Evolutionary conservation across 2,113 vertebrate genomes (phyloP), one percentile per base, ranked within the genome.

Genomic region (Megalops atlanticus): DNA sequence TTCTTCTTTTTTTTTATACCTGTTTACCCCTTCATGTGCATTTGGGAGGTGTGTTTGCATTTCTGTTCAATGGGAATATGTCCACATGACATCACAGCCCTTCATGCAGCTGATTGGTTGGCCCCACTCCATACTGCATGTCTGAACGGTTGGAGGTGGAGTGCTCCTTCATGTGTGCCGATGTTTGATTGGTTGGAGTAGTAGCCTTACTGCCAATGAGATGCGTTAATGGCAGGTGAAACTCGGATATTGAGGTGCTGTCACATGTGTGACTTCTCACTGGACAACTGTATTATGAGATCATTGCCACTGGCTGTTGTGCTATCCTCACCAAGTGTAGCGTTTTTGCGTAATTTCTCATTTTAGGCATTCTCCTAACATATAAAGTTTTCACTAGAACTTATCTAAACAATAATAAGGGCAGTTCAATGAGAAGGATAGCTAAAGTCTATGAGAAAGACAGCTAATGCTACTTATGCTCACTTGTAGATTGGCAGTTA

Each of bases 221-320:
- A 77, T 54, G 76, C 38, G 49, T 35, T 43, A 52, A 40, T 54
- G 45, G 41, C 36, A 70, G 27, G 27, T 68, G 54, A n/a, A 54
- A 21, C 58, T 54, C 33, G 49, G 24, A 49, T 54, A 45, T 54
- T 38, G 16, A 77, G 49, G 27, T 69, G 11, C 77, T 43, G 77
- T 78, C 54, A 68, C 64, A 78, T 16, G 21, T 39, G 54, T 38
- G 76, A 54, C 52, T 35, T 38, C 77, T 54, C 54, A 41, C 54
- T 69, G 58, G n/a, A n/a, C n/a, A n/a, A n/a, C n/a, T 24, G 18
- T 69, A 36, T 31, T 24, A 69, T 36, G 54, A 40, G 36, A 69
- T 54, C 54, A 24, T 68, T 43, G n/a, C 54, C 54, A 54, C 69
- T 14, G 18, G 52, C 54, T 68, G 58, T 78, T 68, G 41, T n/a